Evolutionary conservation across 2,797 vertebrate genomes (phyloP).

Genomic region (Pipistrellus kuhlii): DNA sequence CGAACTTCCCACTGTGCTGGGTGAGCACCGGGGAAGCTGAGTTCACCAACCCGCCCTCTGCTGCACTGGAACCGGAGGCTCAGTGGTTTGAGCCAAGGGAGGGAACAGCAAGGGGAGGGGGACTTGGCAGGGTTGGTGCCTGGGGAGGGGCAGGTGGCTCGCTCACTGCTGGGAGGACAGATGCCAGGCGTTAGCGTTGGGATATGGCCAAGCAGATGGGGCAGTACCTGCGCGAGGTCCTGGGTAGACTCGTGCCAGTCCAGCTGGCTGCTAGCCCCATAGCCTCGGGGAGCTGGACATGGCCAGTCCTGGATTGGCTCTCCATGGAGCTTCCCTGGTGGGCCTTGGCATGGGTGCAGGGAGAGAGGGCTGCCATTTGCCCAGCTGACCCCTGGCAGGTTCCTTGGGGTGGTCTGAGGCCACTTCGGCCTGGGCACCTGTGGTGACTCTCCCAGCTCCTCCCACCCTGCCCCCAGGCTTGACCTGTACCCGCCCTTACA

Average conservation of each 20-base stretch:
- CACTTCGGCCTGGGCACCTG: not conserved
- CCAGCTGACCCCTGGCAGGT: too few species aligned
- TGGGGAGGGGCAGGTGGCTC: not conserved
- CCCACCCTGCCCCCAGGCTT: not conserved
- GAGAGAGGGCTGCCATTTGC: too few species aligned
- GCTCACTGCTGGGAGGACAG: not conserved
- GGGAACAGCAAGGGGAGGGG: not conserved
- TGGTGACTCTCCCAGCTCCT: too few species aligned
- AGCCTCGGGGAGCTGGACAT: not conserved
- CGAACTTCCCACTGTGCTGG: constrained; percentile 48
- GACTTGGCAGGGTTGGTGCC: not conserved
- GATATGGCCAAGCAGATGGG: not conserved
- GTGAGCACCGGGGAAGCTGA: constrained; percentile 64
- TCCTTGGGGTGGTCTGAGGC: not conserved
- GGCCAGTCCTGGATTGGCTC: constrained; percentile 64
- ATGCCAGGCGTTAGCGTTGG: not conserved
- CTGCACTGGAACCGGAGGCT: constrained; percentile 51
- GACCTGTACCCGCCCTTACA: not conserved
- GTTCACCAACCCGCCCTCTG: constrained; percentile 40
- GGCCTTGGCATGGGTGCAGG: not conserved
- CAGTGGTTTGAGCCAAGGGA: constrained; percentile 61
- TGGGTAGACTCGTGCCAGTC: not conserved
- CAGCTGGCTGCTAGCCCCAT: not conserved
- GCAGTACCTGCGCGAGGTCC: not conserved
- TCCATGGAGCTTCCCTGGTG: constrained; percentile 51